These are phyloP conservation scores for Xiphorhynchus erythropygius DNA, from an alignment of 2,797 vertebrate species.

Conservation along the genomic window DNA sequence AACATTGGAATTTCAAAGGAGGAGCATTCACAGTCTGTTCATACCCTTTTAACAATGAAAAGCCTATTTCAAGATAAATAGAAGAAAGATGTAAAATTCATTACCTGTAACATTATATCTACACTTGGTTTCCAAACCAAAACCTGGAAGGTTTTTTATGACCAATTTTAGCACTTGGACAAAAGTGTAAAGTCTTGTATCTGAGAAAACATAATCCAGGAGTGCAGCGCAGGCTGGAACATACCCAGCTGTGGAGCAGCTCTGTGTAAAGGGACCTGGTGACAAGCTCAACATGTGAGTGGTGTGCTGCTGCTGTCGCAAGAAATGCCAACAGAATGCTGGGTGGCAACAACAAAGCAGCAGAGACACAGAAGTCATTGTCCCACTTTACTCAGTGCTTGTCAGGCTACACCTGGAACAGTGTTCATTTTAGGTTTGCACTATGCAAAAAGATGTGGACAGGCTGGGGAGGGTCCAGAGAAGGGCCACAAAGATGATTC, in stretches of 20 bases:
- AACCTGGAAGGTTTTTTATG: background rate
- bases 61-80: background rate
- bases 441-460: background rate
- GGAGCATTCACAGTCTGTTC: background rate
- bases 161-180: background rate
- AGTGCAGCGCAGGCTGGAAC: background rate
- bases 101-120: background rate
- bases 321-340: rapidly evolving
- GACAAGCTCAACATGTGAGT: background rate
- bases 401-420: background rate
- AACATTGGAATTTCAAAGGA: background rate
- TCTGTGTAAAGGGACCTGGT: background rate
- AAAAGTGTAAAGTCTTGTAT: background rate
- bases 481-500: background rate
- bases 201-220: background rate
- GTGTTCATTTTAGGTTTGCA: no score
- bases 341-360: background rate
- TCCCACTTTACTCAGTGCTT: background rate
- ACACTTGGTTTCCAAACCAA: background rate
- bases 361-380: background rate
- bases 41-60: background rate
- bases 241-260: background rate
- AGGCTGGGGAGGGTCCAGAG: background rate
- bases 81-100: background rate
- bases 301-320: background rate